phyloP scores from a whole-genome alignment of 1,140 invertebrate genomes.

The Drosophila paulistorum region DNA sequence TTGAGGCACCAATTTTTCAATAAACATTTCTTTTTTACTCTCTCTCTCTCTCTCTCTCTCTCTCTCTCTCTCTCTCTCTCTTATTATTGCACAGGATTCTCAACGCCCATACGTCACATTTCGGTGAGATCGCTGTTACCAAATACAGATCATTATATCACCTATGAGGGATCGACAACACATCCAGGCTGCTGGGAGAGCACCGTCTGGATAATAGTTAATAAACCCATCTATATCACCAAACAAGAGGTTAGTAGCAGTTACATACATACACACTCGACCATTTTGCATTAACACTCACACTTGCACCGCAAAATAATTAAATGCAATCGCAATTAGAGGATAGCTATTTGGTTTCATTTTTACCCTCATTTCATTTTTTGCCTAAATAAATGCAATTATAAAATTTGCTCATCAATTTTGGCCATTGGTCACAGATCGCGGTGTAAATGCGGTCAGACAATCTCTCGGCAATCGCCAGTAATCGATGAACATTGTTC shows the following conservation, averaged over 20 bases:
- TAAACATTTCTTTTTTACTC: not conserved
- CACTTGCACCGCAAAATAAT: slow-evolving; percentile 65
- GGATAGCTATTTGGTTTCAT: slow-evolving; percentile 13
- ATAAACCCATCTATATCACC: slow-evolving; percentile 98
- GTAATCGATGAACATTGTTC: not conserved
- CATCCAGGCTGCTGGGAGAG: slow-evolving; percentile 97
- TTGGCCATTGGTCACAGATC: slow-evolving; percentile 46
- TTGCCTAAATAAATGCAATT: slow-evolving; percentile 70
- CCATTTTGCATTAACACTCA: slow-evolving; percentile 17
- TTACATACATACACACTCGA: not conserved
- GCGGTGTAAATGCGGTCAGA: slow-evolving; percentile 63
- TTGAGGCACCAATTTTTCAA: slow-evolving; percentile 16
- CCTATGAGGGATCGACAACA: slow-evolving; percentile 99
- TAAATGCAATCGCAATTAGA: slow-evolving; percentile 74
- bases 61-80: not conserved
- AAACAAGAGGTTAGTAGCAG: slow-evolving; percentile 89
- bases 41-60: not conserved
- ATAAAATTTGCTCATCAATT: slow-evolving; percentile 78
- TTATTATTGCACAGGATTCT: slow-evolving; percentile 86
- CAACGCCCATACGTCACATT: slow-evolving; percentile 91
- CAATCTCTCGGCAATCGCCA: not conserved
- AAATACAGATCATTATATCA: slow-evolving; percentile 95
- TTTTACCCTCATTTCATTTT: not conserved
- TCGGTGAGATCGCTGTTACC: slow-evolving; percentile 93
- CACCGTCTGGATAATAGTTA: slow-evolving; percentile 97